Base-by-base conservation (phyloP, 2,888 invertebrate genomes). In the Lobophora halterata region DNA sequence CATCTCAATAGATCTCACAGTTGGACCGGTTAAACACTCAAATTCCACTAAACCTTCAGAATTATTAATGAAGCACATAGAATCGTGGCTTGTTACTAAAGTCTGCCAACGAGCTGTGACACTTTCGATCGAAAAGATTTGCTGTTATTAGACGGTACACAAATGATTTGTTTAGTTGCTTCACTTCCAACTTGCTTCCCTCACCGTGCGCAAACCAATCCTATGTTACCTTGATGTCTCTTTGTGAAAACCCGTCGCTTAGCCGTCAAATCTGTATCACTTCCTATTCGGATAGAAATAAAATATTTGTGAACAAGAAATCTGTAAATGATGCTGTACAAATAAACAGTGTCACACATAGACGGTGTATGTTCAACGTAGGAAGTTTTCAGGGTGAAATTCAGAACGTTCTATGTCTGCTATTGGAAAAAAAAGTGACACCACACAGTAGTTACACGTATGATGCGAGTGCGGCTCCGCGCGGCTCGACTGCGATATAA, bases 381-480 rank as follows among this genome's bases (percentile, higher is more conserved):
- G 37, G 21, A 43, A 34, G 21, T 13, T 26, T 33, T 32, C 14
- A 42, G 42, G 24, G 42, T 33, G 20, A 20, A 37, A 28, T 34
- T 12, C 18, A 36, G 21, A 20, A 6, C 9, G 30, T 7, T 26
- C 18, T 14, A 26, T n/a, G 21, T 29, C 21, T 13, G 12, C 16
- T 31, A 31, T 11, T 20, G 21, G 36, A 17, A 9, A 42, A 11
- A 43, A 19, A 13, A 16, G 33, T 26, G 34, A 39, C 29, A 30
- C 16, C 46, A 44, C 35, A 40, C 41, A 28, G 81, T 73, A 87
- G 71, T 93, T 96, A 97, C 97, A 97, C 90, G 95, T 95, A 77
- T 96, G 96, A 89, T 97, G 96, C 58, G 96, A 96, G 65, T 89
- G 87, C 37, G 91, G 90, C 52, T 85, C 86, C 55, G 92, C 93